A percentile compares a stretch with the other conserved stretches of the same genome.
Evolutionary conservation across 2,113 vertebrate species (phyloP).

Genomic region (Otolemur garnettii): DNA sequence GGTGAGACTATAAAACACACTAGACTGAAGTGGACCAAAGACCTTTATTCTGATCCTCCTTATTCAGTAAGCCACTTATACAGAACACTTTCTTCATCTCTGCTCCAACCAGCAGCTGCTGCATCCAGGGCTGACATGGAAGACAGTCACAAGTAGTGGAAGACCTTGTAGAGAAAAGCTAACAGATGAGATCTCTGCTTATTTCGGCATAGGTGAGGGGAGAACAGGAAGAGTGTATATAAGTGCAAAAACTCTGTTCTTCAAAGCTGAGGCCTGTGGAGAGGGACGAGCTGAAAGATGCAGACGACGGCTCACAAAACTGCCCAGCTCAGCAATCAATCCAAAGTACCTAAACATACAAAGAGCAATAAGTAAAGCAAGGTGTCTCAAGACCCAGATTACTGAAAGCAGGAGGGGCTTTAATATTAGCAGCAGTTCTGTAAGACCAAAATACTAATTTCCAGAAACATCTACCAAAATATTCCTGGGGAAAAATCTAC

Average conservation of each 20-base stretch:
- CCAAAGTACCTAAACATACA: constrained; percentile 86
- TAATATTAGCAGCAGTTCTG: neutral
- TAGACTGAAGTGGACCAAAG: constrained; percentile 18
- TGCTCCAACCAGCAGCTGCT: constrained; percentile 12
- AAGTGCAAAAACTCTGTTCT: neutral
- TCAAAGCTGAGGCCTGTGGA: constrained; percentile 2
- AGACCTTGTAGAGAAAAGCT: constrained; percentile 61
- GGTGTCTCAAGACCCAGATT: neutral
- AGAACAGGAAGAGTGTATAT: neutral
- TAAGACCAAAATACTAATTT: neutral
- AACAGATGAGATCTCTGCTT: neutral
- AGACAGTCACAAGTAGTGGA: constrained; percentile 58
- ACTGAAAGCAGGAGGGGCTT: neutral
- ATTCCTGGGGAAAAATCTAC: neutral
- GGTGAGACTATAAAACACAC: constrained; percentile 10
- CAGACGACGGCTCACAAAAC: constrained; percentile 15
- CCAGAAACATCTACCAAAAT: neutral
- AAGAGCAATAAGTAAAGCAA: neutral
- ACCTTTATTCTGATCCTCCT: constrained; percentile 69
- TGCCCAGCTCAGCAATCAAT: constrained; percentile 80
- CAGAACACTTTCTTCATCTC: neutral
- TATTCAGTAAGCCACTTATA: constrained; percentile 32
- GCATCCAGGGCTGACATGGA: constrained; percentile 39
- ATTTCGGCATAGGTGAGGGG: neutral
- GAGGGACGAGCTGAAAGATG: neutral